phyloP scores from a whole-genome alignment of 2,888 invertebrate species.

The Tipula confusa region DNA sequence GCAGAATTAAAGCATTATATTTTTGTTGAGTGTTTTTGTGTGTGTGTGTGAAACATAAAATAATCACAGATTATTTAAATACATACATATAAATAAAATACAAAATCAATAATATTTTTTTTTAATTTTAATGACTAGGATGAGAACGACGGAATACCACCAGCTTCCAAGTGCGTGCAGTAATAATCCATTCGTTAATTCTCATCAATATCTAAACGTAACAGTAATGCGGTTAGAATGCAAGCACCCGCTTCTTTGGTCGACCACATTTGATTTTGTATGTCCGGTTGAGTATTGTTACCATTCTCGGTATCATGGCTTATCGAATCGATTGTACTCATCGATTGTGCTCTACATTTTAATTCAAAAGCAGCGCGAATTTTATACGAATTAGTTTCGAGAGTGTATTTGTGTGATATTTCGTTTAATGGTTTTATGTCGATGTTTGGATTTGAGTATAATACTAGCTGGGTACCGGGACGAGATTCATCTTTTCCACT shows the following conservation, averaged over 20 bases:
- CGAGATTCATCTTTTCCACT: slow-evolving; percentile 44
- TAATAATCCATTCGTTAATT: neutral
- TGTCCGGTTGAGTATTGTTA: neutral
- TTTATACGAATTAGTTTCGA: slow-evolving; percentile 43
- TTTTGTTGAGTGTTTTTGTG: neutral
- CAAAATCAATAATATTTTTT: neutral
- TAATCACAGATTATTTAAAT: slow-evolving; percentile 20
- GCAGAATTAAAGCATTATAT: neutral
- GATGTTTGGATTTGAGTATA: slow-evolving; percentile 47
- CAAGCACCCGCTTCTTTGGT: slow-evolving; percentile 51
- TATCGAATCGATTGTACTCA: slow-evolving; percentile 40
- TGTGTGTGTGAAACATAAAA: neutral
- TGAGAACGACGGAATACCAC: neutral
- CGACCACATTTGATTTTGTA: slow-evolving; percentile 42
- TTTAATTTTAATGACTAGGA: slow-evolving; percentile 4
- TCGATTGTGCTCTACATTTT: slow-evolving; percentile 46
- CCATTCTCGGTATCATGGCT: slow-evolving; percentile 31
- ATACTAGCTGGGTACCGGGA: slow-evolving; percentile 46
- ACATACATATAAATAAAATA: slow-evolving; percentile 20
- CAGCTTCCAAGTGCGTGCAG: neutral
- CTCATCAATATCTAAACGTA: slow-evolving; percentile 44
- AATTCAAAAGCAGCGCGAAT: slow-evolving; percentile 50
- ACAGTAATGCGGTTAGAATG: slow-evolving; percentile 47
- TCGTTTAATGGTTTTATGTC: slow-evolving; percentile 42
- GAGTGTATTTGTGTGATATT: slow-evolving; percentile 44